These are phyloP conservation scores for Valencia hispanica DNA, from an alignment of 2,797 vertebrate genomes.

Conservation along the genomic window DNA sequence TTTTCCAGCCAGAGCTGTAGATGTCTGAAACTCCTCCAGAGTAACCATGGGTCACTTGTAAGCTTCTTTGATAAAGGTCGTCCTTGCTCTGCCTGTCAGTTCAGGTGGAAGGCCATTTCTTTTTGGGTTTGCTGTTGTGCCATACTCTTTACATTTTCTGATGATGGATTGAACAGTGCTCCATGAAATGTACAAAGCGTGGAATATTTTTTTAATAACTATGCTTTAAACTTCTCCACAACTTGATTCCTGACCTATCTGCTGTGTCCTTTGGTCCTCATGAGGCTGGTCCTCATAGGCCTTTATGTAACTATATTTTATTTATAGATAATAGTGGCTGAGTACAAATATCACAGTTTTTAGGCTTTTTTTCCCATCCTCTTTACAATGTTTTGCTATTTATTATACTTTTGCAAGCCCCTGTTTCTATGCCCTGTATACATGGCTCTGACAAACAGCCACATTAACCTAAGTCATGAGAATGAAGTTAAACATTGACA, in stretches of 20 bases:
- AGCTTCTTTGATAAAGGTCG: no score
- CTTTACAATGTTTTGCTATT: background rate
- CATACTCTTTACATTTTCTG: background rate
- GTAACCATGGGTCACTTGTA: background rate
- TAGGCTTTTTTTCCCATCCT: background rate
- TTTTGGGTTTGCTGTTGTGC: background rate
- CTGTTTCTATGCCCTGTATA: conserved; percentile 26
- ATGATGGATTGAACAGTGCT: background rate
- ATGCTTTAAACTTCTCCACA: background rate
- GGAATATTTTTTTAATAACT: no score
- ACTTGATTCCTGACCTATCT: background rate
- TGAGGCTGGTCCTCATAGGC: background rate
- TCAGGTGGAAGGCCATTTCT: background rate
- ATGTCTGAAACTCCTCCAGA: background rate
- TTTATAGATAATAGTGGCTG: background rate
- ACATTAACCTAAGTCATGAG: conserved; percentile 42
- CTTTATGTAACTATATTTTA: background rate
- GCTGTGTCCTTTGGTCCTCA: background rate
- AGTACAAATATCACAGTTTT: no score
- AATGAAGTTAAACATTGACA: conserved; percentile 42
- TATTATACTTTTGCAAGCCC: background rate
- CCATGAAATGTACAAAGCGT: no score
- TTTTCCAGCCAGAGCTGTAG: background rate
- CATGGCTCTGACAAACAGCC: conserved; percentile 24
- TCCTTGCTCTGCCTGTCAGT: background rate